Conservation (phyloP, 2,797 vertebrate species). For the Epinephelus coioides region DNA sequence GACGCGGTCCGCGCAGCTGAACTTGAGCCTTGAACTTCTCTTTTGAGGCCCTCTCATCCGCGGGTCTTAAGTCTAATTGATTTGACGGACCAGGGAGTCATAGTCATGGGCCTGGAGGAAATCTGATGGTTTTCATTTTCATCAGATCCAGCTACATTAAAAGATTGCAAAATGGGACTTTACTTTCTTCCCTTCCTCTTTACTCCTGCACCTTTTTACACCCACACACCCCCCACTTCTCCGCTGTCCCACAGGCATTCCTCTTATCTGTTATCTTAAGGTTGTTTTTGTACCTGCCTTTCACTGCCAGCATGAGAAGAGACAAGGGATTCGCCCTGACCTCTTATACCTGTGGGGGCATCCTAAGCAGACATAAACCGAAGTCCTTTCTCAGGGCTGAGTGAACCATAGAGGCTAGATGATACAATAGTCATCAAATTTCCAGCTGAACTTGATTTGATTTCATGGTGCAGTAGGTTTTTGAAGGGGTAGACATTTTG, state of each 20-base stretch:
- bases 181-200: background rate
- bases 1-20: conserved; percentile 82
- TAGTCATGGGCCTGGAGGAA: conserved; percentile 82
- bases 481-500: conserved; percentile 30
- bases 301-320: conserved; percentile 60
- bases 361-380: conserved; percentile 44
- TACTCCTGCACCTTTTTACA: conserved; percentile 31
- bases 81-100: conserved; percentile 86
- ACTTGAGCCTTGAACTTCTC: conserved; percentile 77
- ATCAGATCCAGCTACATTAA: conserved; percentile 84
- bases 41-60: conserved; percentile 81
- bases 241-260: conserved; percentile 55
- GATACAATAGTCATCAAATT: conserved; percentile 30
- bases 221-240: conserved; percentile 10
- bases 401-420: conserved; percentile 23
- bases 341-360: conserved; percentile 50
- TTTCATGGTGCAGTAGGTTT: conserved; percentile 58
- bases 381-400: conserved; percentile 42
- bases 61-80: conserved; percentile 88
- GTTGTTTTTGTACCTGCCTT: conserved; percentile 76
- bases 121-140: conserved; percentile 88
- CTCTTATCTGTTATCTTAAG: conserved; percentile 68
- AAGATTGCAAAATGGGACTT: conserved; percentile 60
- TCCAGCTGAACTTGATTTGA: conserved; percentile 54
- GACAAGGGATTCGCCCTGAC: conserved; percentile 47